Base-by-base conservation (phyloP, 2,888 invertebrate genomes). In the Agrochola circellaris region DNA sequence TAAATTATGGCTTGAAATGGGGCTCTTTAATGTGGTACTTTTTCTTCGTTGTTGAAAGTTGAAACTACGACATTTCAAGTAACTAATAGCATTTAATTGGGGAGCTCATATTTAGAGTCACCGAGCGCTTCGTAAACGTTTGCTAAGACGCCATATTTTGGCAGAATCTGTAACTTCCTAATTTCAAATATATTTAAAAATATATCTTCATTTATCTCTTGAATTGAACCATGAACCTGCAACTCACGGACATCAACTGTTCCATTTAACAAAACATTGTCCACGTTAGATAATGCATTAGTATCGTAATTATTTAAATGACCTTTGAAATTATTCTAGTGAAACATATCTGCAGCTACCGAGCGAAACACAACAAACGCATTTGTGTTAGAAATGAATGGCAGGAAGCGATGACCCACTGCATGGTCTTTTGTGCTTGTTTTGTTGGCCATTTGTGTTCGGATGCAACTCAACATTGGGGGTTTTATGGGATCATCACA, bases 341-440 rank as follows among this genome's bases (percentile, higher is more conserved):
- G 72, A 79, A 85, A 79, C 81, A 73, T 73, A 68, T 58, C 61
- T 70, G 54, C 51, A n/a, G 42, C 62, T 15, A 42, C 48, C 5
- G 65, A 68, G 48, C 17, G 38, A 61, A 69, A 81, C 66, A 81
- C 60, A 58, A 73, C 67, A 65, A 70, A 64, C 48, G 38, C 68
- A 84, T 86, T 84, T 79, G 56, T 70, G 54, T 71, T 42, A 67
- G 58, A 67, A 70, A 76, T 84, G 84, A 87, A 88, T 88, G 76
- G 61, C 88, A 84, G 87, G 88, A 87, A 79, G 70, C 73, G 56
- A 81, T 79, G 88, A 64, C 74, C 76, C 66, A 82, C 23, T 87
- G 82, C 34, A 51, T 74, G 68, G 61, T 81, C 61, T 81, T 80
- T 87, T 88, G 80, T 86, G 62, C 9, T 69, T 48, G 15, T 60